These are phyloP conservation scores for Callocephalon fimbriatum DNA, from an alignment of 2,113 vertebrate species.

Conservation along the genomic window DNA sequence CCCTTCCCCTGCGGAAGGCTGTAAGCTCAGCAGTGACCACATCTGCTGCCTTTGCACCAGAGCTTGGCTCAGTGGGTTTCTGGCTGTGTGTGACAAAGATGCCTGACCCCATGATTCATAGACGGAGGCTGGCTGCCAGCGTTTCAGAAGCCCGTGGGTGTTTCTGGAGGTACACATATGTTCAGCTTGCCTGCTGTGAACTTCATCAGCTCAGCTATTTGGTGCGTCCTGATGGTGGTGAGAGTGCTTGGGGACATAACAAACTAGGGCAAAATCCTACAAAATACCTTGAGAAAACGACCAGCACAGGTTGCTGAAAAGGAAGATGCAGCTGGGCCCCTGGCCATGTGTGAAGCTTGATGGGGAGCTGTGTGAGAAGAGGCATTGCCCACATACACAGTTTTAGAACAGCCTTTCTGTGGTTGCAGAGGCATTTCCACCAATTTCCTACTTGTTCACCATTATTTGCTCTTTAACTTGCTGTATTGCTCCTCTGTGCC, in stretches of 20 bases:
- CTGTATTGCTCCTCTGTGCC: neutral
- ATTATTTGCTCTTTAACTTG: neutral
- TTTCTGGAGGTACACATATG: neutral
- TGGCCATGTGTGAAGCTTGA: rapidly evolving
- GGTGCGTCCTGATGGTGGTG: rapidly evolving
- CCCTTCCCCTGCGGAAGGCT: rapidly evolving
- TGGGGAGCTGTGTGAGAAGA: neutral
- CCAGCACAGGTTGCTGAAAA: neutral
- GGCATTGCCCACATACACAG: neutral
- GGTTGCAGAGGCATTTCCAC: neutral
- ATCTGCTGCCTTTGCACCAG: neutral
- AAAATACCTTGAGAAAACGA: neutral
- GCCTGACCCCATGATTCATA: neutral
- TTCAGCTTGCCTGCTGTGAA: neutral
- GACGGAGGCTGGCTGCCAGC: neutral
- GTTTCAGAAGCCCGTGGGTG: neutral
- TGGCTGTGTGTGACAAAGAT: neutral
- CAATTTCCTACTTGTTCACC: neutral
- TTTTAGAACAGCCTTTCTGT: neutral
- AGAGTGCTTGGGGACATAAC: neutral
- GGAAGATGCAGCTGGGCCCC: neutral
- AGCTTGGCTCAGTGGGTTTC: neutral
- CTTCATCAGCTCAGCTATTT: neutral
- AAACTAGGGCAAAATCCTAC: neutral
- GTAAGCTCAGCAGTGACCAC: neutral